Conservation (phyloP, 2,888 invertebrate species). For the Eristalis intricaria region DNA sequence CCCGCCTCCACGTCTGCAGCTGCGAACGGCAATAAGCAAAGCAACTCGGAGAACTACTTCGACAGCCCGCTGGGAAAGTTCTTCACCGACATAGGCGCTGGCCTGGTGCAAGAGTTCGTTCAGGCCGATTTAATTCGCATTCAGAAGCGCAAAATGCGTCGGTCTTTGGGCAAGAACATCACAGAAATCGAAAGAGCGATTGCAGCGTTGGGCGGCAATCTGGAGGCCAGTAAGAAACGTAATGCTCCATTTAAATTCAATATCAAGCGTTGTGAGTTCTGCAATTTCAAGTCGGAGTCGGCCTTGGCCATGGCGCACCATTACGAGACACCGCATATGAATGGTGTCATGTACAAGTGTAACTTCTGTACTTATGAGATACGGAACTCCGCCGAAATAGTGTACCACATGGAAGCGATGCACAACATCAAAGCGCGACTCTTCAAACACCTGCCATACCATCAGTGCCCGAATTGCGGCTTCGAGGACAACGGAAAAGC, state of each 20-base stretch:
- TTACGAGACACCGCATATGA: slow-evolving; percentile 95
- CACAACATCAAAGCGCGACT: slow-evolving; percentile 92
- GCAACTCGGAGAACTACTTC: slow-evolving; percentile 88
- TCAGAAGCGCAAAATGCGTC: slow-evolving; percentile 90
- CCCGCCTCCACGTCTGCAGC: slow-evolving; percentile 74
- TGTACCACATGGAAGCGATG: slow-evolving; percentile 95
- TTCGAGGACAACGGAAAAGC: slow-evolving; percentile 97
- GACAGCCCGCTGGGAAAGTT: slow-evolving; percentile 94
- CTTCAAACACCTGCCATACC: slow-evolving; percentile 92
- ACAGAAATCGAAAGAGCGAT: slow-evolving; percentile 86
- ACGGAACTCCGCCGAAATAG: slow-evolving; percentile 92
- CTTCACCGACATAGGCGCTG: slow-evolving; percentile 94
- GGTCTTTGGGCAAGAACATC: slow-evolving; percentile 85
- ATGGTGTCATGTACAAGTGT: slow-evolving; percentile 92
- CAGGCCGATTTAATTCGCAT: slow-evolving; percentile 95
- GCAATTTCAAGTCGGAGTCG: slow-evolving; percentile 95
- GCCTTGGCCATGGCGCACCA: slow-evolving; percentile 91
- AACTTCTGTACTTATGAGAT: slow-evolving; percentile 92
- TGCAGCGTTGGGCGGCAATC: slow-evolving; percentile 90
- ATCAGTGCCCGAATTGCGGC: slow-evolving; percentile 96
- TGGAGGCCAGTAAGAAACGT: slow-evolving; percentile 92
- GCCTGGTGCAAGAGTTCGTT: slow-evolving; percentile 95
- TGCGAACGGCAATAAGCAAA: slow-evolving; percentile 77
- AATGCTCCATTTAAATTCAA: slow-evolving; percentile 90
- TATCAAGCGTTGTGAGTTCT: slow-evolving; percentile 92